A percentile compares a stretch with the other conserved stretches of the same genome.
Evolutionary conservation across 2,888 invertebrate genomes (phyloP).

Genomic region (Drosophila falleni): DNA sequence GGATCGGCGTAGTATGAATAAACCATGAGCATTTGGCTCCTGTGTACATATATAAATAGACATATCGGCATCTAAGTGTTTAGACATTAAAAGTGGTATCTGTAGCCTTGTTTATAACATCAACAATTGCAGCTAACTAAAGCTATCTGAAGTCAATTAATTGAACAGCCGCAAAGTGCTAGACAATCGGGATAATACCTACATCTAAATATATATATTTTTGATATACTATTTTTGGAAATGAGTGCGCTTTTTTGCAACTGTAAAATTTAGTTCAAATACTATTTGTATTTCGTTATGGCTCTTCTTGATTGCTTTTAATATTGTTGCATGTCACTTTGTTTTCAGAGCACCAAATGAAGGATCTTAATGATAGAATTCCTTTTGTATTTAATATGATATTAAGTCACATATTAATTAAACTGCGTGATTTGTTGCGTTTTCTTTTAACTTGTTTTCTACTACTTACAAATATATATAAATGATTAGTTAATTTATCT

Average conservation of each 20-base stretch:
- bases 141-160: constrained; percentile 23
- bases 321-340: constrained; percentile 59
- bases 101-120: constrained; percentile 41
- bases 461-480: constrained; percentile 5
- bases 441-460: constrained; percentile 39
- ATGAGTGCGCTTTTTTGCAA: constrained; percentile 9
- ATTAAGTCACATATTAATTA: constrained; percentile 57
- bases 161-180: constrained; percentile 12
- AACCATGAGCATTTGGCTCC: constrained; percentile 12
- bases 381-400: constrained; percentile 66
- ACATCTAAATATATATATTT: constrained; percentile 41
- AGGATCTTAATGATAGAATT: constrained; percentile 55
- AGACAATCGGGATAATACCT: constrained; percentile 8
- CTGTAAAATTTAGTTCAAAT: constrained; percentile 29
- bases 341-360: constrained; percentile 68
- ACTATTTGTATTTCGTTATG: constrained; percentile 22
- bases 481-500: constrained; percentile 48
- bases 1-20: constrained; percentile 76
- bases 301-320: constrained; percentile 32
- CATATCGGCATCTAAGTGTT: constrained; percentile 49
- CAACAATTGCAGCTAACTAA: constrained; percentile 26
- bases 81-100: constrained; percentile 52
- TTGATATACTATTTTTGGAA: constrained; percentile 50
- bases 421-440: constrained; percentile 1
- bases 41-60: constrained; percentile 71